phyloP scores from a whole-genome alignment of 2,888 invertebrate species.

The Caenorhabditis becei region DNA sequence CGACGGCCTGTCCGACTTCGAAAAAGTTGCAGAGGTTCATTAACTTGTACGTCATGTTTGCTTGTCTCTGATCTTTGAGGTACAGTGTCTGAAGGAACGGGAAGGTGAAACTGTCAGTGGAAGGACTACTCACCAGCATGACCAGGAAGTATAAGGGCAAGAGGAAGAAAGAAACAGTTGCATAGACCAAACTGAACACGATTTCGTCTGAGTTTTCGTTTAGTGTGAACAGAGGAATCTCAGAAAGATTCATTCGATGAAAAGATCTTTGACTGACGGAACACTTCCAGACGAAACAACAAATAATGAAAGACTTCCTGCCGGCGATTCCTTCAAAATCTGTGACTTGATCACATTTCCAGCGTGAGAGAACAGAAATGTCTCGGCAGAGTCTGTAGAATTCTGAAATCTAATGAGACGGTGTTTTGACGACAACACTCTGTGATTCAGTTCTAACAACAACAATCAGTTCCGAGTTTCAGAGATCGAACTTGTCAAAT shows the following conservation, averaged over 20 bases:
- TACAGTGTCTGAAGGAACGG: constrained; percentile 13
- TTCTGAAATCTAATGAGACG: neutral
- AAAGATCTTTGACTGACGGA: neutral
- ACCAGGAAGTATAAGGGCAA: constrained; percentile 11
- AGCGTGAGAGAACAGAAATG: neutral
- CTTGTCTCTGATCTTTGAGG: constrained; percentile 11
- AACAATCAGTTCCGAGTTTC: neutral
- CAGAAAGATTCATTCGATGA: neutral
- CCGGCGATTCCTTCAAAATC: neutral
- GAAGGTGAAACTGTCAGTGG: neutral
- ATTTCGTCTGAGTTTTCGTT: neutral
- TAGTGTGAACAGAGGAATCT: neutral
- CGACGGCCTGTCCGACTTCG: constrained; percentile 28
- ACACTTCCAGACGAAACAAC: neutral
- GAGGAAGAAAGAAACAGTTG: constrained; percentile 7
- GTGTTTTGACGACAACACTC: neutral
- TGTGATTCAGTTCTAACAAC: neutral
- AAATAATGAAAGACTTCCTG: neutral
- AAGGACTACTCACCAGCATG: constrained; percentile 16
- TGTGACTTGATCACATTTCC: neutral
- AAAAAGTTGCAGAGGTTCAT: constrained; percentile 44
- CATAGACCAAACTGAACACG: neutral
- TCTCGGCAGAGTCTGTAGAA: neutral
- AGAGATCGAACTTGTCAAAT: neutral
- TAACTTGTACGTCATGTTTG: constrained; percentile 34